Base-by-base conservation (phyloP, 2,797 vertebrate genomes). In the Syndactyla subalaris region DNA sequence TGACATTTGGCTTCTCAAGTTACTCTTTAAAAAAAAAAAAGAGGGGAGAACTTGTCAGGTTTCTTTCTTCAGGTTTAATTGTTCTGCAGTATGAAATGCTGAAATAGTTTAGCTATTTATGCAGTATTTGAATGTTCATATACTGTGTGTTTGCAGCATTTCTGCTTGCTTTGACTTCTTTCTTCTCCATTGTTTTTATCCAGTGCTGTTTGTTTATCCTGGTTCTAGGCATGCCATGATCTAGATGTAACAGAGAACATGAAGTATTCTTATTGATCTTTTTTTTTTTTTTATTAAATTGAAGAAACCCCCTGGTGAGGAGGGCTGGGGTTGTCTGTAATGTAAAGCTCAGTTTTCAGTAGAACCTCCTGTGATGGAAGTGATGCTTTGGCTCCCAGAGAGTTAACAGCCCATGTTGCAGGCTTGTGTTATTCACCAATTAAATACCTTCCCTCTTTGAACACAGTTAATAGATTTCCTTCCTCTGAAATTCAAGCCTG, bases 391-490 rank as follows among this genome's bases (percentile, higher is more conserved):
- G 73, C 45, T 88, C 58, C 78, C 34, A 7, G 38, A 39, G 90
- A 71, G 85, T 96, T 94, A 95, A 94, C 29, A 55, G 76, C 75
- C 82, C 85, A 75, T 70, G 72, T 73, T 94, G 87, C 48, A 66
- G 54, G 7, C 52, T 78, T 6, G 11, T 81, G 76, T 79, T 92
- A 59, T 46, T 96, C 91, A 67, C 88, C 96, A 95, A 81, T 95
- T 93, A 96, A 96, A 96, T 93, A 95, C 88, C 73, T 93, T 70
- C 32, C 57, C 79, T 85, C 91, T 96, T 96, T 97, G 95, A 95
- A 93, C 92, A 91, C 58, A 67, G 66, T 93, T 96, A 96, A 95
- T 94, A 94, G 81, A 96, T 94, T 92, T 93, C 90, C 75, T 93
- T 74, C 86, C 91, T 86, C 76, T 92, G 92, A 97, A 96, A 96